These are phyloP conservation scores for Xenopus borealis DNA, from an alignment of 2,113 vertebrate genomes.

Conservation along the genomic window DNA sequence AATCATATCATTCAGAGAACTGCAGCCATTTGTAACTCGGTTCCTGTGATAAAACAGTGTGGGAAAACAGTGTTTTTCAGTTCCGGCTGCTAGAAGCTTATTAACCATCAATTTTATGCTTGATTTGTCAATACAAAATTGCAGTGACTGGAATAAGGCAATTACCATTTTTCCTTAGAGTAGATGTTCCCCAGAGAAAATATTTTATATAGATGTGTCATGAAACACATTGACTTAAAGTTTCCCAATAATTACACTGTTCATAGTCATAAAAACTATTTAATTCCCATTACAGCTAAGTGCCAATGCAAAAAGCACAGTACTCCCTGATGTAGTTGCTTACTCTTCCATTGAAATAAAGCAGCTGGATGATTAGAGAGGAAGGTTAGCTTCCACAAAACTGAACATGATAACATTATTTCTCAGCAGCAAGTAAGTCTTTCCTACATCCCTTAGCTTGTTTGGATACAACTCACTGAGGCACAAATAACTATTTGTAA, in stretches of 20 bases:
- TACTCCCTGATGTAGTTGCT: slow-evolving; percentile 41
- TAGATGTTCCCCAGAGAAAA: slow-evolving; percentile 58
- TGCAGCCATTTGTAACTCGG: slow-evolving; percentile 53
- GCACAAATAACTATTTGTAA: no score
- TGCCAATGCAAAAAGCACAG: slow-evolving; percentile 48
- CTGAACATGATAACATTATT: not conserved
- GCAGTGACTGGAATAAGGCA: slow-evolving; percentile 60
- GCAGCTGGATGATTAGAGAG: slow-evolving; percentile 5
- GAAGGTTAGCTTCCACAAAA: not conserved
- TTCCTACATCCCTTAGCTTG: no score
- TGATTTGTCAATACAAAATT: slow-evolving; percentile 69
- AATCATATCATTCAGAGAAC: slow-evolving; percentile 50
- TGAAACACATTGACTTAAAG: slow-evolving; percentile 49
- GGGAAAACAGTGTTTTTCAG: slow-evolving; percentile 58
- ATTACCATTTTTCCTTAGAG: slow-evolving; percentile 58
- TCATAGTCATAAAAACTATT: slow-evolving; percentile 52
- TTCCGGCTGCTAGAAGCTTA: slow-evolving; percentile 61
- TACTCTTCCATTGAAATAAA: slow-evolving; percentile 45
- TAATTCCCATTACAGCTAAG: slow-evolving; percentile 51
- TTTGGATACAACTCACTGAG: no score
- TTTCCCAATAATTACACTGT: slow-evolving; percentile 56
- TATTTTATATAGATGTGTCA: slow-evolving; percentile 52
- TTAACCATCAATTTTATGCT: slow-evolving; percentile 68
- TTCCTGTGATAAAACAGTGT: slow-evolving; percentile 54
- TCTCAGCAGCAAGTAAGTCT: not conserved